Base-by-base conservation (phyloP, 2,113 vertebrate genomes). In the Crocuta crocuta region DNA sequence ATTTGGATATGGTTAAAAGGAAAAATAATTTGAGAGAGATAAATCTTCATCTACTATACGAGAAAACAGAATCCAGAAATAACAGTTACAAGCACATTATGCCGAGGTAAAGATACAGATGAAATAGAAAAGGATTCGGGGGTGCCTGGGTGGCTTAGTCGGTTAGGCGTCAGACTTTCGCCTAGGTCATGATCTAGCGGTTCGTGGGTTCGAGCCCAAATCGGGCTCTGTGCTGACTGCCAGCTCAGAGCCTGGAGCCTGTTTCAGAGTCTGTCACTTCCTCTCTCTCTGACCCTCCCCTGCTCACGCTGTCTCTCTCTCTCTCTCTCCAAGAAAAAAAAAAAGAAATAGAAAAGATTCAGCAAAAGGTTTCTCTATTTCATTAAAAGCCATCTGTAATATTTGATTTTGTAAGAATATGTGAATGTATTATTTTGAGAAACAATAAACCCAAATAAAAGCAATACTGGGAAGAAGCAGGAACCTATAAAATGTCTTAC, bases 381-480 rank as follows among this genome's bases (percentile, higher is more conserved):
- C 39, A 71, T 73, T 80, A 61, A 85, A n/a, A 91, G 26, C 10
- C 16, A 43, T 80, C 35, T 45, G 13, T 55, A 94, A 84, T 74
- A 66, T 39, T 55, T 91, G 73, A 31, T 39, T 53, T 66, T 65
- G 24, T 53, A 86, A 76, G 71, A 87, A 63, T 15, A 87, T 53
- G 43, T 45, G 19, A 81, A 65, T 89, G 16, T 73, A 81, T 81
- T 70, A 16, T 86, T 91, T 85, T 81, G 11, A 73, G 80, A 65
- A 86, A 63, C 61, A 79, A 70, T 66, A 96, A 93, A 85, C 50
- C 33, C 43, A 90, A 90, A 55, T 80, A 83, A 79, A 82, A 85
- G 53, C 28, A 48, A 45, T 71, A 73, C 21, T 15, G 17, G 39
- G 55, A 63, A 74, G 26, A 68, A 78, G 5, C 12, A 68, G 58